Evolutionary conservation across 2,113 vertebrate genomes (phyloP).

Genomic region (Donacobius atricapilla): DNA sequence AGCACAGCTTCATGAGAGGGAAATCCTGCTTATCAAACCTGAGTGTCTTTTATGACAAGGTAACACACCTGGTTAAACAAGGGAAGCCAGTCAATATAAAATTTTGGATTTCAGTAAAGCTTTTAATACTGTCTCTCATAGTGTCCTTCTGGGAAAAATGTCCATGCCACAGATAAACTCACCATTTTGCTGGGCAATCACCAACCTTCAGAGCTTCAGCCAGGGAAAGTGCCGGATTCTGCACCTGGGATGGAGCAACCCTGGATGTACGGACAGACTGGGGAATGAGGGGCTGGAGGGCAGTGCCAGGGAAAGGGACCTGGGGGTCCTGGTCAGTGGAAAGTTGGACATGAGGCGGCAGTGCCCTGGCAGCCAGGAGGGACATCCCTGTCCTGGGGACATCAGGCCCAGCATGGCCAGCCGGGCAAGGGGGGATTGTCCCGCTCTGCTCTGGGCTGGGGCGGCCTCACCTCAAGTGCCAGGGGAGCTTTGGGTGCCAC

Average conservation of each 20-base stretch:
- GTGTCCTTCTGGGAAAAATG: not conserved
- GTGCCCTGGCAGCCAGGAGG: not conserved
- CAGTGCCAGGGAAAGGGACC: not conserved
- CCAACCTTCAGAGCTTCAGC: fast-evolving
- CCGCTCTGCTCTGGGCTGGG: not conserved
- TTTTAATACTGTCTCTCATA: not conserved
- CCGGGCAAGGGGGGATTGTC: not conserved
- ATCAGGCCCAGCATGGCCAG: not conserved
- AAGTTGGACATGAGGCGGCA: not conserved
- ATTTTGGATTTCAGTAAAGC: not conserved
- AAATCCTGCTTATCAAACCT: not conserved
- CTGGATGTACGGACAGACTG: not conserved
- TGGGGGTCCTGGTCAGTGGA: not conserved
- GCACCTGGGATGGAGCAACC: not conserved
- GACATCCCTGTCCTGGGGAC: not conserved
- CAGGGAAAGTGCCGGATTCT: not conserved
- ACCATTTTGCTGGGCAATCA: not conserved
- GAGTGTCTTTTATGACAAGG: not conserved
- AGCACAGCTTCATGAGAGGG: not conserved
- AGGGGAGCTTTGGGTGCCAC: not conserved
- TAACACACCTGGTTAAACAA: not conserved
- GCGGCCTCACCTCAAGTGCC: not conserved
- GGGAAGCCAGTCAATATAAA: not conserved
- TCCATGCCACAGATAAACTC: not conserved
- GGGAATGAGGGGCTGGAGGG: not conserved